Evolutionary conservation across 2,888 invertebrate genomes (phyloP).

Genomic region (Agelastica alni): DNA sequence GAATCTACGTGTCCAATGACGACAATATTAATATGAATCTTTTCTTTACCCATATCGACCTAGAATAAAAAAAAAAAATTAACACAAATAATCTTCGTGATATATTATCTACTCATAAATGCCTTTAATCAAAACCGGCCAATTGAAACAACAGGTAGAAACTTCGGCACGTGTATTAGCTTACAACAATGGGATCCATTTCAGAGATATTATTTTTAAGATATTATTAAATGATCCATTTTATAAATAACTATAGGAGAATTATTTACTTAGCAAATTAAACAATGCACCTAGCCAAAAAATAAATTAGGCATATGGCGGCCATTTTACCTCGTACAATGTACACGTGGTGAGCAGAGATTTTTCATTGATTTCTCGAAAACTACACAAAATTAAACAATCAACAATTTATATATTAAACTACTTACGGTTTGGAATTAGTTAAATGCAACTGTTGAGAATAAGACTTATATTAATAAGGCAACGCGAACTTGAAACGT

Average conservation of each 20-base stretch:
- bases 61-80: constrained; percentile 33
- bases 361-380: constrained; percentile 29
- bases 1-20: constrained; percentile 99
- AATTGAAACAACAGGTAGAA: constrained; percentile 23
- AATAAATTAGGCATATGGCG: constrained; percentile 51
- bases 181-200: not conserved
- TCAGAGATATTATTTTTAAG: not conserved
- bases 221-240: not conserved
- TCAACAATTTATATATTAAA: constrained; percentile 25
- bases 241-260: not conserved
- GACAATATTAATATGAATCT: constrained; percentile 98
- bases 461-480: constrained; percentile 44
- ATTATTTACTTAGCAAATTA: not conserved
- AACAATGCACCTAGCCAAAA: constrained; percentile 2
- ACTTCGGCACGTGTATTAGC: constrained; percentile 1
- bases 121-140: not conserved
- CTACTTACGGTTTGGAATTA: constrained; percentile 50
- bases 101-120: not conserved
- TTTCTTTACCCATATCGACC: constrained; percentile 93
- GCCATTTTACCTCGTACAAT: constrained; percentile 48
- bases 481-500: constrained; percentile 45
- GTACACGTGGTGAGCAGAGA: constrained; percentile 52
- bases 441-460: constrained; percentile 49
- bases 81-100: too few relatives aligned
- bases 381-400: constrained; percentile 16